Base-by-base conservation (phyloP, 2,797 vertebrate genomes). In the Novumbra hubbsi region DNA sequence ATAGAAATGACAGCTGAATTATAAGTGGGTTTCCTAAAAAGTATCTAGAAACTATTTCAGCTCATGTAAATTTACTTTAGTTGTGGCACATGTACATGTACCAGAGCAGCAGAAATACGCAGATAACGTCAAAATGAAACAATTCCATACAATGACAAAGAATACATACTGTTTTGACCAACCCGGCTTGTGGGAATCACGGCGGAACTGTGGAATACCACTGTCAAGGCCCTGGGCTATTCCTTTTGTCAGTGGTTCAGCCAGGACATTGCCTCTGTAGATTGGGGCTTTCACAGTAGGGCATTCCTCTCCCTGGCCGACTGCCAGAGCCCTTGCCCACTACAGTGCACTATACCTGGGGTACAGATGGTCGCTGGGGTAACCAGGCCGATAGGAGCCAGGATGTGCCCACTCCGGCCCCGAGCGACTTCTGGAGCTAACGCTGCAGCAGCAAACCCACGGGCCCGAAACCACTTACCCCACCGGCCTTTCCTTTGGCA, bases 381-480 rank as follows among this genome's bases (percentile, higher is more conserved):
- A 74, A 67, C 52, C 41, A 17, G 17, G 5, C 65, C 67, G 68
- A 73, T 76, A 30, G 79, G 72, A 75, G 60, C 30, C 28, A 67
- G 38, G 72, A 80, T 70, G 63, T 49, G 27, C 50, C 76, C 30
- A 68, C 49, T 24, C 72, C 41, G n/a, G 65, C 41, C 72, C 30
- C 79, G 73, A 77, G 41, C 49, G 78, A 76, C 74, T 41, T 69
- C 81, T 71, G 84, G 81, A 81, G 76, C 41, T 68, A 73, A 67
- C 62, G 66, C 78, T 83, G 75, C 74, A 77, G 71, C 73, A 78
- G 75, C 52, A 45, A 85, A 85, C 75, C 83, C 80, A 24, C 5
- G 7, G 73, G 57, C 78, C 71, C 74, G 82, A 81, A 83, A 85
- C 52, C 21, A 70, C 76, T 84, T 77, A 80, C 15, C 30, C 73